Evolutionary conservation across 2,888 invertebrate species (phyloP).

Genomic region (Zygothrica quintamaculata): DNA sequence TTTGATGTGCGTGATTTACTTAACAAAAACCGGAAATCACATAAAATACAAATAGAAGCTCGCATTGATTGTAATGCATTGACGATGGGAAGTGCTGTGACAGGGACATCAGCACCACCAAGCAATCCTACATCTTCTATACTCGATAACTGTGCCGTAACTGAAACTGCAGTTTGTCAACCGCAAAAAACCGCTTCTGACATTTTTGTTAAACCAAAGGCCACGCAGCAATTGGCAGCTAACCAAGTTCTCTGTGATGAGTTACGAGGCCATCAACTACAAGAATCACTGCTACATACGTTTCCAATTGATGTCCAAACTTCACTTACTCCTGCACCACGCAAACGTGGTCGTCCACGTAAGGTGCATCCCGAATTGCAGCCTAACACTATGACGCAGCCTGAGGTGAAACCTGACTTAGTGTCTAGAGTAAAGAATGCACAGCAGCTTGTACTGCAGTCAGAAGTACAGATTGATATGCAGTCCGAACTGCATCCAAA

Average conservation of each 20-base stretch:
- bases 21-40: slow-evolving; percentile 78
- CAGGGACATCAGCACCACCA: slow-evolving; percentile 2
- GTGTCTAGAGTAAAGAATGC: no score
- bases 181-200: slow-evolving; percentile 12
- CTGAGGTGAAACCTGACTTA: no score
- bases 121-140: background rate
- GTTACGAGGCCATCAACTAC: background rate
- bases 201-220: slow-evolving; percentile 55
- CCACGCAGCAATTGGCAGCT: slow-evolving; percentile 60
- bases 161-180: background rate
- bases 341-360: slow-evolving; percentile 61
- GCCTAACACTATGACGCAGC: background rate
- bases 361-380: slow-evolving; percentile 10
- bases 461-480: no score
- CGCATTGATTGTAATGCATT: slow-evolving; percentile 77
- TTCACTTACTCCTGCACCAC: slow-evolving; percentile 11
- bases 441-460: no score
- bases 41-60: slow-evolving; percentile 81
- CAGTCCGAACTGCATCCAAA: background rate
- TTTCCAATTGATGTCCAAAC: background rate
- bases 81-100: slow-evolving; percentile 4
- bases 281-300: background rate
- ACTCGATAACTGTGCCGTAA: background rate
- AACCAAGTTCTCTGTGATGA: slow-evolving; percentile 69
- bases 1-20: slow-evolving; percentile 82